Conservation (phyloP, 2,888 invertebrate species). For the Drosophila mimetica region DNA sequence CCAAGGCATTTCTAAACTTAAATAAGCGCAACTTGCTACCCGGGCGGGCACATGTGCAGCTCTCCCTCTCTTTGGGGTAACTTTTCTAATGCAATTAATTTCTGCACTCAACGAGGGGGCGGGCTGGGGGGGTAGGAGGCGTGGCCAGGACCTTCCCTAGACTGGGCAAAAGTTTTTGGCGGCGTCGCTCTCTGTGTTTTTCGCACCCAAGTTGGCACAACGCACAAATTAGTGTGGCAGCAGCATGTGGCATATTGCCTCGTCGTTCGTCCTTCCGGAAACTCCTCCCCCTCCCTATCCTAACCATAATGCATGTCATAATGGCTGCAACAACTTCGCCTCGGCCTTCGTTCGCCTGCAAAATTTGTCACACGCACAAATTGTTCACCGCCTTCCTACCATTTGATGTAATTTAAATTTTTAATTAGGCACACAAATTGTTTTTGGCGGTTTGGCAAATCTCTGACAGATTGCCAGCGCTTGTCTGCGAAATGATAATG, state of each 20-base stretch:
- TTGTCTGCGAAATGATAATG: constrained; percentile 67
- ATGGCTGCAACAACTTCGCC: constrained; percentile 51
- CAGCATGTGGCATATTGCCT: constrained; percentile 70
- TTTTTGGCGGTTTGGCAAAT: constrained; percentile 70
- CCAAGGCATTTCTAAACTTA: constrained; percentile 77
- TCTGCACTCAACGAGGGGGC: constrained; percentile 71
- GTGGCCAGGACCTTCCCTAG: constrained; percentile 16
- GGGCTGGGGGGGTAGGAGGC: constrained; percentile 11
- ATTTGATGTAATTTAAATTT: constrained; percentile 81
- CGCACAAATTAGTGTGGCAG: constrained; percentile 78
- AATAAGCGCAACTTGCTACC: constrained; percentile 73
- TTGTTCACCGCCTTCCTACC: constrained; percentile 42
- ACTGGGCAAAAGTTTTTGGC: constrained; percentile 45
- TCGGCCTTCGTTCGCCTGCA: constrained; percentile 39
- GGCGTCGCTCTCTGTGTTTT: constrained; percentile 66
- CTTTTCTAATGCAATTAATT: constrained; percentile 81
- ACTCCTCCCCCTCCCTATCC: neutral
- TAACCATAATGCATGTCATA: constrained; percentile 74
- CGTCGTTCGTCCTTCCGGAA: constrained; percentile 17
- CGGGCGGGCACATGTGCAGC: constrained; percentile 64
- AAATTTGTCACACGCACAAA: constrained; percentile 75
- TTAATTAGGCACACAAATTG: constrained; percentile 80
- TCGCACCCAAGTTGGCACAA: constrained; percentile 74
- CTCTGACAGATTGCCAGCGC: constrained; percentile 68
- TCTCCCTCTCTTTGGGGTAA: constrained; percentile 44